Conservation (phyloP, 2,888 invertebrate species). For the Troglohyphantes excavatus region DNA sequence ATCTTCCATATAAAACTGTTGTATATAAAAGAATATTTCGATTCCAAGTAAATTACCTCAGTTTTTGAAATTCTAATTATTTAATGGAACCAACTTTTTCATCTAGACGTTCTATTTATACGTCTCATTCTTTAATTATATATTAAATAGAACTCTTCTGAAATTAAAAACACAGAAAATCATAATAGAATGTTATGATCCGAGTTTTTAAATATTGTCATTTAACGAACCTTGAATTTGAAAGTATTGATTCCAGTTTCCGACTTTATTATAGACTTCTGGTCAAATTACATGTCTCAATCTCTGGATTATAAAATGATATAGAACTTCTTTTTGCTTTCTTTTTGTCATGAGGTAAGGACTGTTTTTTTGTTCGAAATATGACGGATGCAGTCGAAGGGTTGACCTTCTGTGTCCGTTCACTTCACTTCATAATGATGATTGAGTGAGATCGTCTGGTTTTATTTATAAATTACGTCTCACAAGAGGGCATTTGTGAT, state of each 20-base stretch:
- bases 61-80: no score
- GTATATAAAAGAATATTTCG: no score
- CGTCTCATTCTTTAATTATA: no score
- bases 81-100: no score
- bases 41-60: no score
- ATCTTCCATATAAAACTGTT: no score
- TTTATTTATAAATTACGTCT: conserved; percentile 16
- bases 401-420: conserved; percentile 48
- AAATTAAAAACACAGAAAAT: no score
- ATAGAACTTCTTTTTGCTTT: conserved; percentile 3
- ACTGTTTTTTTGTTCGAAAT: conserved; percentile 6
- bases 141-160: no score
- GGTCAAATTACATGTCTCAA: conserved; percentile 12
- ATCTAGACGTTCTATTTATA: no score
- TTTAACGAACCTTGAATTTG: not conserved
- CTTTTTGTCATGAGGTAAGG: conserved; percentile 30
- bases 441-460: conserved; percentile 38
- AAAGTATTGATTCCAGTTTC: not conserved
- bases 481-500: conserved; percentile 1
- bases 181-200: no score
- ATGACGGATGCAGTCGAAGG: conserved; percentile 15
- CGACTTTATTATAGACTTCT: not conserved
- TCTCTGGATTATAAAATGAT: conserved; percentile 20
- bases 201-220: not conserved
- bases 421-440: conserved; percentile 60